Conservation (phyloP, 2,113 vertebrate species). For the Myodes glareolus region DNA sequence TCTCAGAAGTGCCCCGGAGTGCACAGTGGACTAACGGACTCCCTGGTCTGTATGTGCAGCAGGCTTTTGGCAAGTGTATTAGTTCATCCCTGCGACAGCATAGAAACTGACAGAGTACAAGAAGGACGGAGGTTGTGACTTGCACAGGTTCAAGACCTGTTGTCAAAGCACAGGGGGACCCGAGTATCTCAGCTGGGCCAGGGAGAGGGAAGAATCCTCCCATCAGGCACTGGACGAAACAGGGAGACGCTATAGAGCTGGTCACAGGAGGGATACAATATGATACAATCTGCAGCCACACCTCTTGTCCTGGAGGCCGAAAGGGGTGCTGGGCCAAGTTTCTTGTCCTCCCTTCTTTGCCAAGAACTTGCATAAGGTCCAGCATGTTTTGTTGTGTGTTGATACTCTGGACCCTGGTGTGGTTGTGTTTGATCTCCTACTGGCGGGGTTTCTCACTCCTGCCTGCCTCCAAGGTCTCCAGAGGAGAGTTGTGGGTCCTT, state of each 20-base stretch:
- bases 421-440: no score
- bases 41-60: neutral
- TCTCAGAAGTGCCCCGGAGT: neutral
- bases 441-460: neutral
- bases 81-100: neutral
- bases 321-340: no score
- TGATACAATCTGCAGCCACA: fast-evolving
- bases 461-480: neutral
- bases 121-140: neutral
- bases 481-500: no score
- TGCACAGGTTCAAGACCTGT: neutral
- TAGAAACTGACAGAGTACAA: neutral
- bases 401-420: fast-evolving
- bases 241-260: neutral
- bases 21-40: neutral
- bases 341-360: neutral
- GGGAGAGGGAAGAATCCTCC: neutral
- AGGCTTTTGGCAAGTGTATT: neutral
- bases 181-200: neutral
- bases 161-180: neutral
- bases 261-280: neutral
- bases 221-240: neutral
- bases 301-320: neutral
- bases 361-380: neutral
- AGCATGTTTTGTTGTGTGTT: neutral